phyloP scores from a whole-genome alignment of 2,113 vertebrate species.

The Ophthalmolycus amberensis region DNA sequence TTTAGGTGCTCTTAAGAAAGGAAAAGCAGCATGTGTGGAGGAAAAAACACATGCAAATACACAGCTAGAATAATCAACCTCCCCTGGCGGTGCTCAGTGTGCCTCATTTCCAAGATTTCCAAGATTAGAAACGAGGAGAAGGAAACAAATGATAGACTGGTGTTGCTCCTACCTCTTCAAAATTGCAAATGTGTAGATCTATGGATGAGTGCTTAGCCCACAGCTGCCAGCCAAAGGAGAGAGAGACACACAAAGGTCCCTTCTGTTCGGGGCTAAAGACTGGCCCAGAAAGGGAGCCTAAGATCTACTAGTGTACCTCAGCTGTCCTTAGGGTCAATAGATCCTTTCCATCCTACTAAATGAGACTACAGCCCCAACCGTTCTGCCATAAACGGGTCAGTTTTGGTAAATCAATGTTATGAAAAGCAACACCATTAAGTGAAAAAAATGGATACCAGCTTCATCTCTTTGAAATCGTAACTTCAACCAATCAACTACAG shows the following conservation, averaged over 20 bases:
- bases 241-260: constrained; percentile 77
- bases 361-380: constrained; percentile 40
- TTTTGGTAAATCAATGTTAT: constrained; percentile 56
- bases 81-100: constrained; percentile 30
- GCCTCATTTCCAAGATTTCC: constrained; percentile 62
- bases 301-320: constrained; percentile 78
- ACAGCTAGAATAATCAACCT: constrained; percentile 64
- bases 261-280: constrained; percentile 73
- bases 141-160: constrained; percentile 55
- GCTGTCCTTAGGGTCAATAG: constrained; percentile 79
- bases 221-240: constrained; percentile 80
- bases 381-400: constrained; percentile 47
- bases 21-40: constrained; percentile 52
- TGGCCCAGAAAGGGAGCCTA: constrained; percentile 74
- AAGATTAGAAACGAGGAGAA: constrained; percentile 58
- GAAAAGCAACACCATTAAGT: constrained; percentile 34
- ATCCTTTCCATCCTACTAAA: constrained; percentile 64
- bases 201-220: constrained; percentile 73
- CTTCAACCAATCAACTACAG: constrained; percentile 17
- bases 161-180: constrained; percentile 64
- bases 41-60: constrained; percentile 51
- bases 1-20: constrained; percentile 37
- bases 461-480: constrained; percentile 25
- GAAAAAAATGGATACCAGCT: constrained; percentile 13
- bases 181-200: constrained; percentile 74